Evolutionary conservation across 1,140 invertebrate genomes (phyloP).

Genomic region (Drosophila navojoa): DNA sequence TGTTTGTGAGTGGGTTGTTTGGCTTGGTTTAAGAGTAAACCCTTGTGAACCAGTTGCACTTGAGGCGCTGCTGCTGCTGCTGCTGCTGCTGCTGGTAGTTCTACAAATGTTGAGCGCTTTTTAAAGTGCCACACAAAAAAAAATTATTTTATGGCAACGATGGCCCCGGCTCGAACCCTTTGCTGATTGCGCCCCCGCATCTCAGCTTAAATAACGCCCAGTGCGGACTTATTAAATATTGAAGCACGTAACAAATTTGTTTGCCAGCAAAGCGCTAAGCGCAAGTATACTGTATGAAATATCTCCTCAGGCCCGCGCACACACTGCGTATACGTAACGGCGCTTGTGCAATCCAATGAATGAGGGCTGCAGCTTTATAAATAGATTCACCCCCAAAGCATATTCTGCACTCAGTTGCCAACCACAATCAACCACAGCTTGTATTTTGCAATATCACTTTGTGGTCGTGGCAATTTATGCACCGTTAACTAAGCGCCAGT

Average conservation of each 20-base stretch:
- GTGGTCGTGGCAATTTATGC: slow-evolving; percentile 11
- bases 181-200: neutral
- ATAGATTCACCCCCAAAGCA: slow-evolving; percentile 15
- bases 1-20: slow-evolving; percentile 34
- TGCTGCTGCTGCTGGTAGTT: no score
- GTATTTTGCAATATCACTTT: slow-evolving; percentile 8
- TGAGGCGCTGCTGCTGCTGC: slow-evolving; percentile 41
- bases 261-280: slow-evolving; percentile 10
- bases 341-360: slow-evolving; percentile 31
- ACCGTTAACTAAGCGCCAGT: slow-evolving; percentile 10
- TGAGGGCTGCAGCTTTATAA: slow-evolving; percentile 16
- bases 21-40: slow-evolving; percentile 39
- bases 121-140: slow-evolving; percentile 40
- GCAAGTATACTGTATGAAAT: slow-evolving; percentile 1
- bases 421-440: slow-evolving; percentile 7
- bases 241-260: slow-evolving; percentile 37
- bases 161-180: neutral
- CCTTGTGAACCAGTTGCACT: slow-evolving; percentile 50
- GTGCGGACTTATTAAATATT: slow-evolving; percentile 44
- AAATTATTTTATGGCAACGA: slow-evolving; percentile 23
- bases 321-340: slow-evolving; percentile 38
- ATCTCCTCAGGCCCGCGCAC: slow-evolving; percentile 10
- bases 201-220: neutral
- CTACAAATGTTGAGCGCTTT: slow-evolving; percentile 29
- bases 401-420: neutral